phyloP scores from a whole-genome alignment of 2,797 vertebrate genomes.

The Chaetodon trifasciatus region DNA sequence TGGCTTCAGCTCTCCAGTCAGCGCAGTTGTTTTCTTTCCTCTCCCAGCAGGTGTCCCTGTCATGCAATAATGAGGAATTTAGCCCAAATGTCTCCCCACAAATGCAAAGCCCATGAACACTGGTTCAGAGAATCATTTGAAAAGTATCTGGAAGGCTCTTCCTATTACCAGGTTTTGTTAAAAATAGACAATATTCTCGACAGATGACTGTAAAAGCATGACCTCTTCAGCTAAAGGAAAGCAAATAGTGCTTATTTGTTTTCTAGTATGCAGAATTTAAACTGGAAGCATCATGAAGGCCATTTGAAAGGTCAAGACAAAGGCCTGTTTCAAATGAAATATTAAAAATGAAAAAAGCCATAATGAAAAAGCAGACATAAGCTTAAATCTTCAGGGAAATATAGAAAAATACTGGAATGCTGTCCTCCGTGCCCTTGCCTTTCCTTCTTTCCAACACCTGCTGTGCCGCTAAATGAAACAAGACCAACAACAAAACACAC shows the following conservation, averaged over 20 bases:
- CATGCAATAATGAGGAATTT: conserved; percentile 77
- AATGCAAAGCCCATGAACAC: conserved; percentile 55
- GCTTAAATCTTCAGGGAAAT: conserved; percentile 54
- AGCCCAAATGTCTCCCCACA: conserved; percentile 57
- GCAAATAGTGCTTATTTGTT: conserved; percentile 41
- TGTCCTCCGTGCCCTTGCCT: conserved; percentile 64
- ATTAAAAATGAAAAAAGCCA: conserved; percentile 19
- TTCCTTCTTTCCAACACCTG: conserved; percentile 71
- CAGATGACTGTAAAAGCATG: conserved; percentile 25
- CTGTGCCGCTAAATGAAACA: conserved; percentile 85
- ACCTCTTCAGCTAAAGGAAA: conserved; percentile 27
- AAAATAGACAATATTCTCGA: conserved; percentile 29
- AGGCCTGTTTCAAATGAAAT: conserved; percentile 12
- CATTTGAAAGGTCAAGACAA: conserved; percentile 21
- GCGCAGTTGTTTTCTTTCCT: conserved; percentile 72
- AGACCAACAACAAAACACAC: conserved; percentile 79
- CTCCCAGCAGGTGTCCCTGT: conserved; percentile 84
- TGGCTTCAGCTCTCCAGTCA: conserved; percentile 36
- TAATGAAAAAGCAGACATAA: conserved; percentile 10
- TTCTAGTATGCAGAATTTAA: conserved; percentile 41
- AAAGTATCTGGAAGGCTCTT: conserved; percentile 47
- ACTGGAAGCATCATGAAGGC: conserved; percentile 23
- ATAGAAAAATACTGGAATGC: conserved; percentile 47
- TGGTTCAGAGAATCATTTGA: conserved; percentile 65
- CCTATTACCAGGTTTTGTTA: conserved; percentile 22